Base-by-base conservation (phyloP, 2,888 invertebrate species). In the Eumerus sabulonum region DNA sequence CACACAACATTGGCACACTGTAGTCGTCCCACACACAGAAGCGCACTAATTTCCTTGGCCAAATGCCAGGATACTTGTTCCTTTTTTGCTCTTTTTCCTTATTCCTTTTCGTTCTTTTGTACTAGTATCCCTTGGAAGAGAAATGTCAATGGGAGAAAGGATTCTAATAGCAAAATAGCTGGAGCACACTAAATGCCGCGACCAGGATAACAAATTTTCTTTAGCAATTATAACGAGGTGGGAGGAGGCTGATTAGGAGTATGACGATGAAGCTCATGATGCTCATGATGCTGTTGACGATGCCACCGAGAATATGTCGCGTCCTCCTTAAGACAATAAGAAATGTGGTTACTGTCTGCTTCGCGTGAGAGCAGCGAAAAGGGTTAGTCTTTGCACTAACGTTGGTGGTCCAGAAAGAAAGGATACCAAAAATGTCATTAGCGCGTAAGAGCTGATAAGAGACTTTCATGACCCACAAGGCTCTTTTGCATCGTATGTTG, bases 131-230 rank as follows among this genome's bases (percentile, higher is more conserved):
- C 44, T 14, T 54, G 13, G 7, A 19, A 16, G 17, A 45, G 17
- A 45, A 11, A 42, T 50, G 56, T 71, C 56, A 53, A 66, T 53
- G 64, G 51, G 59, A 17, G 59, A 73, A 66, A 36, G 19, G 12
- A 66, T 54, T 54, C 47, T 13, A 48, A 62, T 47, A 53, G 57
- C 56, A 42, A 67, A 67, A 27, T 67, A 67, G 54, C 36, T 70
- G 54, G 62, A 62, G 53, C 62, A 5, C 59, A 67, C 54, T 66
- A 73, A 66, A 66, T 56, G 60, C 40, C 60, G 54, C 73, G 60
- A 60, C 59, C 62, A 73, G 66, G 45, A 54, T 50, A 67, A 54
- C 47, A 59, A 66, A 54, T 66, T 66, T 73, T 60, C 59, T 42
- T 60, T 42, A 66, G 36, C 72, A 59, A 66, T 66, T 73, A 54